Evolutionary conservation across 2,888 invertebrate genomes (phyloP).

Genomic region (Hemicrepidius hirtus): DNA sequence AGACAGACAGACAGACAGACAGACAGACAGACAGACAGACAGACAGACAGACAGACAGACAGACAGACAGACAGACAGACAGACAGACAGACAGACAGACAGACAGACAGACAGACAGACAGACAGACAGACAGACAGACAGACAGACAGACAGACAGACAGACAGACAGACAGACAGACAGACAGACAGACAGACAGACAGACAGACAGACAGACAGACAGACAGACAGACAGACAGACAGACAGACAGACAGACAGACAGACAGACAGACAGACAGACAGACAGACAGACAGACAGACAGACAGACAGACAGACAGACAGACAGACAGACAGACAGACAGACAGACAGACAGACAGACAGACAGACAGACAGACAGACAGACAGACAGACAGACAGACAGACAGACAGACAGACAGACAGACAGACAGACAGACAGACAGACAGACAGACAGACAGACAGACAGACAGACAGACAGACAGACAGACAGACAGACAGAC

Average conservation of each 20-base stretch:
- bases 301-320: conserved; percentile 18
- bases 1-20: conserved; percentile 18
- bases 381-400: conserved; percentile 18
- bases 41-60: conserved; percentile 18
- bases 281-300: conserved; percentile 18
- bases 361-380: conserved; percentile 18
- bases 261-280: conserved; percentile 16
- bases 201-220: conserved; percentile 18
- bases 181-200: conserved; percentile 16
- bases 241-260: conserved; percentile 4
- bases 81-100: conserved; percentile 18
- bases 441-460: conserved; percentile 18
- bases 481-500: conserved; percentile 18
- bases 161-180: conserved; percentile 18
- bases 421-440: conserved; percentile 18
- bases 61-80: conserved; percentile 18
- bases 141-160: conserved; percentile 18
- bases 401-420: conserved; percentile 16
- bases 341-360: conserved; percentile 16
- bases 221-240: conserved; percentile 9
- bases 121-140: conserved; percentile 18
- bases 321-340: conserved; percentile 18
- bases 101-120: conserved; percentile 18
- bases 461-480: conserved; percentile 18
- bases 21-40: conserved; percentile 18